Percentiles rank a stretch among this genome's conserved stretches.
These are phyloP conservation scores for Centruroides vittatus DNA, from an alignment of 1,140 invertebrate genomes.

Conservation along the genomic window DNA sequence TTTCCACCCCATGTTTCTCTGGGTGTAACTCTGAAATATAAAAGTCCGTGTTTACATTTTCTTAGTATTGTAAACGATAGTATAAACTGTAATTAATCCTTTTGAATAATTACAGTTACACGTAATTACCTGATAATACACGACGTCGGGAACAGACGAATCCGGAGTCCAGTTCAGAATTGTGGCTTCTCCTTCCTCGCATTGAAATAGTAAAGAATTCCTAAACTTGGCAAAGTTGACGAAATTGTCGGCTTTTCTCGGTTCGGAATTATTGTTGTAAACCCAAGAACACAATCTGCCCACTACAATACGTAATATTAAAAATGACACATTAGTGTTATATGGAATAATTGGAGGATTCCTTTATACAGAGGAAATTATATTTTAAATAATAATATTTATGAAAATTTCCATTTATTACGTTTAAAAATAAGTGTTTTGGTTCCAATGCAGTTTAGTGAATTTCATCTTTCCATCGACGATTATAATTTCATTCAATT, in stretches of 20 bases:
- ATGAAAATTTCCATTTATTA: too few species aligned
- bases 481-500: too few species aligned
- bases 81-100: too few species aligned
- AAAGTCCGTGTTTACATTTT: background rate
- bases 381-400: too few species aligned
- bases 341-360: too few species aligned
- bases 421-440: too few species aligned
- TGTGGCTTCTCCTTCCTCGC: slow-evolving; percentile 40
- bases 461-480: too few species aligned
- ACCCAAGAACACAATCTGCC: slow-evolving; percentile 60
- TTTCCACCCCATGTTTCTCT: slow-evolving; percentile 80
- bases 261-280: slow-evolving; percentile 45
- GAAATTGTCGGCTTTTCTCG: slow-evolving; percentile 61
- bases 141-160: slow-evolving; percentile 73
- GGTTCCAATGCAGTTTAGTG: too few species aligned
- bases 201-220: slow-evolving; percentile 47
- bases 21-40: slow-evolving; percentile 62
- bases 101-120: too few species aligned
- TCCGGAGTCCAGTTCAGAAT: slow-evolving; percentile 70
- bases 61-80: background rate
- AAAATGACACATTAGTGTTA: too few species aligned
- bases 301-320: slow-evolving; percentile 29
- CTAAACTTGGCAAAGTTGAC: slow-evolving; percentile 68
- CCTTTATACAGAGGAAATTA: too few species aligned
- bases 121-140: slow-evolving; percentile 73